Percentiles rank a stretch among this genome's conserved stretches.
phyloP scores from a whole-genome alignment of 2,113 vertebrate species.

The Arenaria interpres region DNA sequence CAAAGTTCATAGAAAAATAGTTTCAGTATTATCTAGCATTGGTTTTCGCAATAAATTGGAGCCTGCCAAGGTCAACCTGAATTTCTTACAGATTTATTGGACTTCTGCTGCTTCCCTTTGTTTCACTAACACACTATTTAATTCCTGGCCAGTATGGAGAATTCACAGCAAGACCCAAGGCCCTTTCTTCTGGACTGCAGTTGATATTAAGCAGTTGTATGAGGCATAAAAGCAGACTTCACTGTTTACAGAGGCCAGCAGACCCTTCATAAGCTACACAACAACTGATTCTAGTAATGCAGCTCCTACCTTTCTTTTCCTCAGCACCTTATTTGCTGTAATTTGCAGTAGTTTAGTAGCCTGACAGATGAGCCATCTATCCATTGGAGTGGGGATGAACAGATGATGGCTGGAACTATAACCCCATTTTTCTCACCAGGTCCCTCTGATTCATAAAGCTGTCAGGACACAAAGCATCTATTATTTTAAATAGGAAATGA shows the following conservation, averaged over 20 bases:
- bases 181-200: not conserved
- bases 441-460: not conserved
- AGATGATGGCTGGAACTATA: not conserved
- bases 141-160: not conserved
- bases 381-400: not conserved
- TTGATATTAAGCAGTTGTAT: not conserved
- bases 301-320: not conserved
- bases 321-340: not conserved
- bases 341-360: not conserved
- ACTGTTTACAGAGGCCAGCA: not conserved
- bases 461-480: not conserved
- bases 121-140: not conserved
- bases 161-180: not conserved
- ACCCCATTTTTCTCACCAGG: not conserved
- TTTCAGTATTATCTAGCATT: not conserved
- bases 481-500: not conserved
- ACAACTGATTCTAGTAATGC: not conserved
- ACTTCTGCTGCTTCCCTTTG: not conserved
- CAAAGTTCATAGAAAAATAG: not conserved
- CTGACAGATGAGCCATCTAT: not conserved
- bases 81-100: not conserved
- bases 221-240: not conserved
- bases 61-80: not conserved
- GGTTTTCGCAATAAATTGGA: not conserved
- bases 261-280: not conserved